These are phyloP conservation scores for Drosophila lacertosa DNA, from an alignment of 1,140 invertebrate species.

Conservation along the genomic window DNA sequence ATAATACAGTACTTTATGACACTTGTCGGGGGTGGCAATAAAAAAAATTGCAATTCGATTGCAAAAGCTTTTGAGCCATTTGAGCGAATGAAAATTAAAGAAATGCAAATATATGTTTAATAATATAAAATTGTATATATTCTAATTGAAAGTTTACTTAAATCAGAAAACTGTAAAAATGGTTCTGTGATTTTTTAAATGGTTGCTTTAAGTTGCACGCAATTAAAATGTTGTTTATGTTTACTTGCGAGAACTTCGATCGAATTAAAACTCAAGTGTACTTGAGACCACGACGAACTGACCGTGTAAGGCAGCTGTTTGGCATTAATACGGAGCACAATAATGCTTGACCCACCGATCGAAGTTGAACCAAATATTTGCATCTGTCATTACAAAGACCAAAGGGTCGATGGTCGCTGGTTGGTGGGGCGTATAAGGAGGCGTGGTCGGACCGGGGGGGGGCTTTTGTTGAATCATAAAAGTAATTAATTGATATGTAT, in stretches of 20 bases:
- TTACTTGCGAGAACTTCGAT: background rate
- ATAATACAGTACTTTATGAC: background rate
- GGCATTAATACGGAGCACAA: background rate
- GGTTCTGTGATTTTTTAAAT: no score
- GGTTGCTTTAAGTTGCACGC: no score
- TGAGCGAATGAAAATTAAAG: no score
- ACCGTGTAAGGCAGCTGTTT: slow-evolving; percentile 5
- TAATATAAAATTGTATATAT: no score
- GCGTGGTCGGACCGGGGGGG: background rate
- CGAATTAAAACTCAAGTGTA: slow-evolving; percentile 1
- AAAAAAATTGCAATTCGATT: background rate
- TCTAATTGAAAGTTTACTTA: no score
- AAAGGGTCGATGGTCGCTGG: slow-evolving; percentile 12
- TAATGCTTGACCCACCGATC: slow-evolving; percentile 23
- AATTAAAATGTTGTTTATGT: no score
- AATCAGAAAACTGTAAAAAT: no score
- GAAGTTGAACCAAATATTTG: slow-evolving; percentile 53
- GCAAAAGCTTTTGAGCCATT: background rate
- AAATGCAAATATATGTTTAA: no score
- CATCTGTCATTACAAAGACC: slow-evolving; percentile 62
- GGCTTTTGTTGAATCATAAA: slow-evolving; percentile 67
- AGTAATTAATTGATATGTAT: slow-evolving; percentile 78
- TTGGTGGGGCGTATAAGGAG: background rate
- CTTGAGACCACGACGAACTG: background rate
- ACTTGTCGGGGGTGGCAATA: background rate